Conservation (phyloP, 2,113 vertebrate species). For the Rhabdomys dilectus region DNA sequence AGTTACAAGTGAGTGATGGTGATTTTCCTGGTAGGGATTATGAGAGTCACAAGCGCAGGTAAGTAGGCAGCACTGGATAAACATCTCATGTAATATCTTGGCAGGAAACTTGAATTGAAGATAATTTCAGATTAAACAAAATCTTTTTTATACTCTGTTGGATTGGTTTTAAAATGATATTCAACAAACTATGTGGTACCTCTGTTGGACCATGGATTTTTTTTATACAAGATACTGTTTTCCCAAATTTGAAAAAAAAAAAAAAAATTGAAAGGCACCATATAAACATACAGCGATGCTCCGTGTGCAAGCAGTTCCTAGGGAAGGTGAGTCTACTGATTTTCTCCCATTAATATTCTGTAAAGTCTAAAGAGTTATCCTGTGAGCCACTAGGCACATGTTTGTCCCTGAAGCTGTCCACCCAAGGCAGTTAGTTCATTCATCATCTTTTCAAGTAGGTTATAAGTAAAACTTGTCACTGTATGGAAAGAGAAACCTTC, state of each 20-base stretch:
- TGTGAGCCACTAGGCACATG: background rate
- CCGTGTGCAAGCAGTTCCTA: constrained; percentile 37
- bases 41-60: background rate
- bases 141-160: background rate
- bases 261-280: background rate
- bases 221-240: background rate
- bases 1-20: background rate
- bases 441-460: constrained; percentile 17
- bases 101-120: constrained; percentile 1
- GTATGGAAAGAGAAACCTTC: background rate
- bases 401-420: constrained; percentile 9
- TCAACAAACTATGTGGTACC: background rate
- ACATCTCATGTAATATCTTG: background rate
- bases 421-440: background rate
- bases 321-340: background rate
- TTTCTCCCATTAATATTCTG: background rate
- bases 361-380: constrained; percentile 29
- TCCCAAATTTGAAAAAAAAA: constrained; percentile 44
- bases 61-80: background rate
- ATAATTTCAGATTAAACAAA: background rate
- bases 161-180: constrained; percentile 5
- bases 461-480: background rate
- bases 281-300: constrained; percentile 47
- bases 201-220: constrained; percentile 61
- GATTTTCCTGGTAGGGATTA: too few species aligned